Evolutionary conservation across 2,797 vertebrate genomes (phyloP).

Genomic region (Paedocypris micromegethes): DNA sequence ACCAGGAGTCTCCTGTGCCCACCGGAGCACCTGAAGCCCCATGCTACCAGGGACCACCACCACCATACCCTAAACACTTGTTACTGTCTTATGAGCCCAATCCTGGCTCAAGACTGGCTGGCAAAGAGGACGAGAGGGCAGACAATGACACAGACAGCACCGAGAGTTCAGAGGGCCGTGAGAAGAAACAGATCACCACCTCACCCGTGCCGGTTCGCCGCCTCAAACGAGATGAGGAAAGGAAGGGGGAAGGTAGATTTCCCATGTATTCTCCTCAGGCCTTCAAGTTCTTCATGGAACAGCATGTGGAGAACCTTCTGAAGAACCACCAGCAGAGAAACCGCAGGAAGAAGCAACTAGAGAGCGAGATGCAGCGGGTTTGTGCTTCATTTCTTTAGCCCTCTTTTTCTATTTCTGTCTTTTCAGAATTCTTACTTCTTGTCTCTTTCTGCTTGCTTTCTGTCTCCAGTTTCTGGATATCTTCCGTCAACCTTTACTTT

Average conservation of each 20-base stretch:
- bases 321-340: constrained; percentile 93
- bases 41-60: constrained; percentile 91
- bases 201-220: constrained; percentile 92
- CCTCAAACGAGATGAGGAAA: constrained; percentile 88
- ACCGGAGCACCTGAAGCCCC: constrained; percentile 75
- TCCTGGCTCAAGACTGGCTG: constrained; percentile 40
- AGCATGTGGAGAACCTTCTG: constrained; percentile 95
- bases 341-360: constrained; percentile 91
- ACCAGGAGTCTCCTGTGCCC: constrained; percentile 67
- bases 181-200: constrained; percentile 95
- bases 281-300: constrained; percentile 99
- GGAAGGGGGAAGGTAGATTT: constrained; percentile 84
- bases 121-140: constrained; percentile 75
- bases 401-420: constrained; percentile 5
- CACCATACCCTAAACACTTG: constrained; percentile 92
- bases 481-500: constrained; percentile 19
- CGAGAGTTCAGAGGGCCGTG: constrained; percentile 73
- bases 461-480: constrained; percentile 71
- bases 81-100: constrained; percentile 77
- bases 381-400: constrained; percentile 56
- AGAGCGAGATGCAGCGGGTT: constrained; percentile 98
- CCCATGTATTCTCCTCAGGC: constrained; percentile 93
- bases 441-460: constrained; percentile 45
- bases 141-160: constrained; percentile 76
- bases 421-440: constrained; percentile 27